Percentiles rank a stretch among this genome's conserved stretches.
Conservation (phyloP, 2,113 vertebrate genomes). For the Pangasianodon hypophthalmus region DNA sequence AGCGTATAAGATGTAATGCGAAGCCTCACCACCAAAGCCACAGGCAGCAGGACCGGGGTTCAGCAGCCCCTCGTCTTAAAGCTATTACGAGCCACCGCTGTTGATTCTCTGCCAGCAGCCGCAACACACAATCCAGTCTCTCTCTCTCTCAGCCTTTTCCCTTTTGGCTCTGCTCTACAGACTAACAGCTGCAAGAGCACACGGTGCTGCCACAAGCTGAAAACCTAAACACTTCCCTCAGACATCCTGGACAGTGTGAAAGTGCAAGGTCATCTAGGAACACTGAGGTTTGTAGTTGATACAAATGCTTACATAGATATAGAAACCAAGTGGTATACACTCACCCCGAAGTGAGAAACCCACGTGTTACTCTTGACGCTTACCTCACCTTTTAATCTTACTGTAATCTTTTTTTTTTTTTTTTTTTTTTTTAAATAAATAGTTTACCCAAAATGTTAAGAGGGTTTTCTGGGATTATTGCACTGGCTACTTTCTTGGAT, state of each 20-base stretch:
- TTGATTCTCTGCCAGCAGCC: constrained; percentile 24
- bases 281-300: not conserved
- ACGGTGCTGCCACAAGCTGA: constrained; percentile 32
- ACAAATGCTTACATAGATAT: not conserved
- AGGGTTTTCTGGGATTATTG: not conserved
- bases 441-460: not conserved
- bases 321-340: not conserved
- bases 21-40: constrained; percentile 43
- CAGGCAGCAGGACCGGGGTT: constrained; percentile 35
- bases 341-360: not conserved
- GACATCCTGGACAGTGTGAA: constrained; percentile 27
- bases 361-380: not conserved
- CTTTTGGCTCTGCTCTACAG: constrained; percentile 3
- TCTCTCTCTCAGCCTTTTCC: constrained; percentile 26
- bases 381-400: not conserved
- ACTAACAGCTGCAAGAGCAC: constrained; percentile 44
- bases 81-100: constrained; percentile 25
- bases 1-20: constrained; percentile 22
- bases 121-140: constrained; percentile 12
- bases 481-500: not conserved
- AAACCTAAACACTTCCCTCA: constrained; percentile 19
- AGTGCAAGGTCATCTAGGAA: constrained; percentile 27
- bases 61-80: constrained; percentile 28
- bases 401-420: not conserved
- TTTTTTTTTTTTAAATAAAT: not conserved